phyloP scores from a whole-genome alignment of 2,113 vertebrate genomes.

The Oreochromis spilurus region DNA sequence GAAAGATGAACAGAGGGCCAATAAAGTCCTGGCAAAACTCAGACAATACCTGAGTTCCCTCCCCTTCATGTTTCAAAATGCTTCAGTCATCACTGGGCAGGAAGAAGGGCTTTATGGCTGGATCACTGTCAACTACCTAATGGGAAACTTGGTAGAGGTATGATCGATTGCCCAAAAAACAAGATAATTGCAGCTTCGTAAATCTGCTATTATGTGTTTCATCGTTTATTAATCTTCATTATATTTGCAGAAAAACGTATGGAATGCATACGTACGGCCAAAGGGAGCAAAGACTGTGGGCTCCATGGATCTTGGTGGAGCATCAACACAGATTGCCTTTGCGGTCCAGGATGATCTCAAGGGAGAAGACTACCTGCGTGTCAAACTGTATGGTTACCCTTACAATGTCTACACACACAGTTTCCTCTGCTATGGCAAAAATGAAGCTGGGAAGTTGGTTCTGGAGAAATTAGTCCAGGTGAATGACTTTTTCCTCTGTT shows the following conservation, averaged over 20 bases:
- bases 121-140: constrained; percentile 97
- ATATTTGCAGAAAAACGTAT: constrained; percentile 78
- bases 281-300: constrained; percentile 77
- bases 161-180: background rate
- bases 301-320: constrained; percentile 91
- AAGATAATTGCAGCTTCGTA: background rate
- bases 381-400: constrained; percentile 85
- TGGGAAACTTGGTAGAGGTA: constrained; percentile 91
- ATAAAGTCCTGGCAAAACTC: constrained; percentile 77
- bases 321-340: constrained; percentile 94
- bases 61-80: constrained; percentile 87
- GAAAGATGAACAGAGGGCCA: constrained; percentile 76
- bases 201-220: background rate
- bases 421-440: constrained; percentile 90
- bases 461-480: constrained; percentile 80
- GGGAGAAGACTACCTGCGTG: constrained; percentile 56
- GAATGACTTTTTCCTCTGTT: background rate
- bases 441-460: constrained; percentile 85
- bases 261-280: constrained; percentile 80
- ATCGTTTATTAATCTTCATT: background rate
- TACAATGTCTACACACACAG: constrained; percentile 91
- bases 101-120: constrained; percentile 95
- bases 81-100: constrained; percentile 87
- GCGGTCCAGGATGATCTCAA: constrained; percentile 35
- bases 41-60: constrained; percentile 79